These are phyloP conservation scores for Holothuria scabra DNA, from an alignment of 53 echinoderm and acorn worm genomes.

Conservation along the genomic window DNA sequence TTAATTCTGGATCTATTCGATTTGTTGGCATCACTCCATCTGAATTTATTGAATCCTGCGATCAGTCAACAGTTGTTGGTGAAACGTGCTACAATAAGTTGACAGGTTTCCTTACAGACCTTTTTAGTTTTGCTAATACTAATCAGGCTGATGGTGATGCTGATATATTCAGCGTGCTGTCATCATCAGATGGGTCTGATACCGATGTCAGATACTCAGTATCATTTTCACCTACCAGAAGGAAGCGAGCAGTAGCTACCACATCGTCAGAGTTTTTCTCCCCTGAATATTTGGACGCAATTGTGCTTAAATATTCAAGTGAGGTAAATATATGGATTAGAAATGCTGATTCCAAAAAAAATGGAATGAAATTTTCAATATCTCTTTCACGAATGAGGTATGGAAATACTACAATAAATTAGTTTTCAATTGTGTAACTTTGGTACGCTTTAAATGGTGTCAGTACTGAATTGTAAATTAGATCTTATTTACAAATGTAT, in stretches of 20 bases:
- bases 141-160: too few species aligned
- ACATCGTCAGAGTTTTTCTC: conserved; percentile 19
- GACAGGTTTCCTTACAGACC: not conserved
- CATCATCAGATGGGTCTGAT: not conserved
- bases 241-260: conserved; percentile 10
- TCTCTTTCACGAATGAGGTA: too few species aligned
- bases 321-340: conserved; percentile 1
- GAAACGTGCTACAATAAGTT: not conserved
- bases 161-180: conserved; percentile 23
- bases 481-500: too few species aligned
- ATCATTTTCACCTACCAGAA: not conserved
- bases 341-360: too few species aligned
- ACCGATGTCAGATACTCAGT: conserved; percentile 44
- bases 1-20: conserved; percentile 90
- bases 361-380: too few species aligned
- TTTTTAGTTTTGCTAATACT: not conserved
- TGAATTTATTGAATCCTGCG: not conserved
- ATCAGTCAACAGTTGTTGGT: too few species aligned
- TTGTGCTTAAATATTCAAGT: not conserved
- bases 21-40: conserved; percentile 52
- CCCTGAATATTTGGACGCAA: conserved; percentile 22
- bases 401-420: too few species aligned
- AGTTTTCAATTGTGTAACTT: too few species aligned
- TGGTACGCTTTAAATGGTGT: too few species aligned
- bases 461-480: too few species aligned